phyloP scores from a whole-genome alignment of 2,797 vertebrate species.

The Apogon hyalosoma region DNA sequence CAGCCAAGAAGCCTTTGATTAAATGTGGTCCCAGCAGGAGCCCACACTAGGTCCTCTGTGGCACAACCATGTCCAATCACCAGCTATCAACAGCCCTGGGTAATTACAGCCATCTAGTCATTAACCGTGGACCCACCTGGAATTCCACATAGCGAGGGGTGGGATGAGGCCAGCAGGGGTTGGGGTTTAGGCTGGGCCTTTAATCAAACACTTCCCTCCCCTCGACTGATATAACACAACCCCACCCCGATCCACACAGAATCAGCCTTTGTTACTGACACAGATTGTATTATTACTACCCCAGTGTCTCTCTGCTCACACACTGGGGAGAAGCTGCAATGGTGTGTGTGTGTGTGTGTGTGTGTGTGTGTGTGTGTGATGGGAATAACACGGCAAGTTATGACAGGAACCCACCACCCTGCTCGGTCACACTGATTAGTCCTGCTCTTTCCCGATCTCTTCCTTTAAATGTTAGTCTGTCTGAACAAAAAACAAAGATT shows the following conservation, averaged over 20 bases:
- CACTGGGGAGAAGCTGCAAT: slow-evolving; percentile 16
- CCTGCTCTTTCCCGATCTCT: slow-evolving; percentile 33
- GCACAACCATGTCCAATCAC: slow-evolving; percentile 77
- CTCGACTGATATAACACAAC: slow-evolving; percentile 63
- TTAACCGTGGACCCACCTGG: slow-evolving; percentile 80
- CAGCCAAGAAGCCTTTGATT: slow-evolving; percentile 82
- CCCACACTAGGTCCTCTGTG: slow-evolving; percentile 82
- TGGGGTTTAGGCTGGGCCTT: slow-evolving; percentile 69
- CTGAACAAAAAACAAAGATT: slow-evolving; percentile 67
- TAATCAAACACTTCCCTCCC: slow-evolving; percentile 79
- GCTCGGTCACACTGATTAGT: slow-evolving; percentile 36
- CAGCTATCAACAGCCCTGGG: slow-evolving; percentile 79
- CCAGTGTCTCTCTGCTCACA: slow-evolving; percentile 35
- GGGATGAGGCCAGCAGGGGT: slow-evolving; percentile 69
- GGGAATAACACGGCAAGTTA: slow-evolving; percentile 39
- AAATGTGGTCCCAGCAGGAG: slow-evolving; percentile 76
- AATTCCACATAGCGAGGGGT: slow-evolving; percentile 76
- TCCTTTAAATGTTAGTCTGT: slow-evolving; percentile 24
- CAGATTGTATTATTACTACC: slow-evolving; percentile 54
- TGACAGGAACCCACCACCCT: slow-evolving; percentile 43
- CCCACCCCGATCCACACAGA: slow-evolving; percentile 56
- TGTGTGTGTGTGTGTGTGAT: slow-evolving; percentile 19
- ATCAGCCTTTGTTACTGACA: slow-evolving; percentile 71
- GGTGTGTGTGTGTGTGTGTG: slow-evolving; percentile 2
- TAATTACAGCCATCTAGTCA: slow-evolving; percentile 83